Conservation (phyloP, 2,113 vertebrate species). For the Passer domesticus region DNA sequence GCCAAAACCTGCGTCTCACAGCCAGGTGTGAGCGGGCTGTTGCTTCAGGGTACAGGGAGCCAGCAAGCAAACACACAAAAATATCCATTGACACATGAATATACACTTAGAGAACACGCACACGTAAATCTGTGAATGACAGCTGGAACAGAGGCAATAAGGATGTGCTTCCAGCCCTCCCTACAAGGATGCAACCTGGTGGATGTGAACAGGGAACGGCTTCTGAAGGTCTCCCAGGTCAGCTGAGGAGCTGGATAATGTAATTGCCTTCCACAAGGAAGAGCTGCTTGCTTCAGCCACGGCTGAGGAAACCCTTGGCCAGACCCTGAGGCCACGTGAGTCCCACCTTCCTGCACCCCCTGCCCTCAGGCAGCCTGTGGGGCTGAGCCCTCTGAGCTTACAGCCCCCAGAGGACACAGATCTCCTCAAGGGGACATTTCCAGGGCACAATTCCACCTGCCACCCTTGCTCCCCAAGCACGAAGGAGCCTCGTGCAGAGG, state of each 20-base stretch:
- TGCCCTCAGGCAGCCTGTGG: not conserved
- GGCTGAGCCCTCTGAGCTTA: not conserved
- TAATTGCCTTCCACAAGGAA: not conserved
- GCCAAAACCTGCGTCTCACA: not conserved
- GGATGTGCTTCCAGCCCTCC: slow-evolving; percentile 20
- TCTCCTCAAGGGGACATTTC: not conserved
- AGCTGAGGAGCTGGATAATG: not conserved
- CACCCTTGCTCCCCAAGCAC: not conserved
- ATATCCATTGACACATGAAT: slow-evolving; percentile 76
- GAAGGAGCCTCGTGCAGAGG: not conserved
- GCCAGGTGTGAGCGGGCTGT: not conserved
- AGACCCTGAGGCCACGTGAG: not conserved
- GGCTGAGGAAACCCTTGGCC: not conserved
- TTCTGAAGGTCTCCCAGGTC: not conserved
- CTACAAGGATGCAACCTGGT: not conserved
- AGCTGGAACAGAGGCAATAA: slow-evolving; percentile 26
- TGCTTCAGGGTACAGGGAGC: slow-evolving; percentile 78
- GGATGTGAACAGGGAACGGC: not conserved
- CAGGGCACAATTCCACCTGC: not conserved
- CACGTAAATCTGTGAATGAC: slow-evolving; percentile 62
- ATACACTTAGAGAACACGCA: slow-evolving; percentile 71
- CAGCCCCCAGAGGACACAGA: not conserved
- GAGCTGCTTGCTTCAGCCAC: not conserved
- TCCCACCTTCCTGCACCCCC: not conserved
- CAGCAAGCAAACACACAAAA: slow-evolving; percentile 78